These are phyloP conservation scores for Rhinatrema bivittatum DNA, from an alignment of 2,797 vertebrate species.

Conservation along the genomic window DNA sequence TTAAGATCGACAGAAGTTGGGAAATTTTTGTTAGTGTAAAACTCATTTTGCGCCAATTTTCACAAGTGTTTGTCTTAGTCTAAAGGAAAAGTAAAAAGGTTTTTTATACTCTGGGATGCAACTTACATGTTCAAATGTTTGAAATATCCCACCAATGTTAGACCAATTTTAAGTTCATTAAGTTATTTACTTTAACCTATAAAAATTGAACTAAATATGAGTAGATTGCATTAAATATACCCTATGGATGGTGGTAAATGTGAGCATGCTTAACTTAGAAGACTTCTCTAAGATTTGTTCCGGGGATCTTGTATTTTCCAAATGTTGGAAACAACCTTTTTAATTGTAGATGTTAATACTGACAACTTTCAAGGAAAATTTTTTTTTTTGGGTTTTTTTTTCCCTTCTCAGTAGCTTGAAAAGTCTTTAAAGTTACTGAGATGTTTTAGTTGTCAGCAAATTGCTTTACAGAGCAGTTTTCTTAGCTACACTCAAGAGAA, in stretches of 20 bases:
- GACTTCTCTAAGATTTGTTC: slow-evolving; percentile 47
- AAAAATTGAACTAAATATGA: slow-evolving; percentile 48
- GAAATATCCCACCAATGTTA: slow-evolving; percentile 59
- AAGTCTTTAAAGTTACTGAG: slow-evolving; percentile 33
- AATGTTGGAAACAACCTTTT: slow-evolving; percentile 48
- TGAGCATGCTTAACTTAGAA: slow-evolving; percentile 55
- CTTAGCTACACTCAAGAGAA: slow-evolving; percentile 25
- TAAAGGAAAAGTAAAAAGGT: slow-evolving; percentile 64
- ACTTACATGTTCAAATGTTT: slow-evolving; percentile 73
- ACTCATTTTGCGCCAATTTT: slow-evolving; percentile 76
- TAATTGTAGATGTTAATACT: slow-evolving; percentile 20
- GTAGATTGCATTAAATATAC: slow-evolving; percentile 49
- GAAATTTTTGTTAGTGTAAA: slow-evolving; percentile 72
- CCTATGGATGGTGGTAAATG: slow-evolving; percentile 54
- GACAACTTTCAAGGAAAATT: slow-evolving; percentile 22
- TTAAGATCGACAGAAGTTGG: slow-evolving; percentile 63
- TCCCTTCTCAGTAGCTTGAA: slow-evolving; percentile 27
- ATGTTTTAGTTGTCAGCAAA: slow-evolving; percentile 44
- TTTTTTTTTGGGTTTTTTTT: neutral
- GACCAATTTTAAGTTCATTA: slow-evolving; percentile 68
- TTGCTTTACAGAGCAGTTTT: slow-evolving; percentile 33
- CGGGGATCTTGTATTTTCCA: slow-evolving; percentile 43
- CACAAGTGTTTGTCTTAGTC: slow-evolving; percentile 80
- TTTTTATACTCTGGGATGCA: slow-evolving; percentile 73
- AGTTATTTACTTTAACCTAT: slow-evolving; percentile 63